These are phyloP conservation scores for Corythaixoides concolor DNA, from an alignment of 2,113 vertebrate genomes.

Conservation along the genomic window DNA sequence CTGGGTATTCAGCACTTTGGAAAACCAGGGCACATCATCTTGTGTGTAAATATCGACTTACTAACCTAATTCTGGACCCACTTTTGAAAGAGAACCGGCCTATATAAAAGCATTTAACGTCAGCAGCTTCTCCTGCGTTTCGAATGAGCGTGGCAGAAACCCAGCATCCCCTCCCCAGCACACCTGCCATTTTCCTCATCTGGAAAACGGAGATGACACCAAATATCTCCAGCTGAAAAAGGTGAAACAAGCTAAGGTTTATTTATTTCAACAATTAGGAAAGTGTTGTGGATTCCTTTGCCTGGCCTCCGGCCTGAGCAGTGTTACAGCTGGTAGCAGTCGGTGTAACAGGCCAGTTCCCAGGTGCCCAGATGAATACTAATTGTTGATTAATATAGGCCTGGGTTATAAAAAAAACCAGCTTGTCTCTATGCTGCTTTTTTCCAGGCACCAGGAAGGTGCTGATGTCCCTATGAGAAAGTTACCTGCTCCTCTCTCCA, in stretches of 20 bases:
- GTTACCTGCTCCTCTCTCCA: neutral
- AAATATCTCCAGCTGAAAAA: neutral
- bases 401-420: neutral
- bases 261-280: neutral
- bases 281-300: neutral
- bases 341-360: neutral
- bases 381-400: neutral
- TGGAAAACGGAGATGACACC: rapidly evolving
- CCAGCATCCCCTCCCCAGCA: neutral
- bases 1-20: neutral
- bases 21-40: slow-evolving; percentile 8
- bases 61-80: slow-evolving; percentile 43
- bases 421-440: neutral
- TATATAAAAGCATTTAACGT: neutral
- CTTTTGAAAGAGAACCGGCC: neutral
- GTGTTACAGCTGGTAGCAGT: neutral
- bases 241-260: neutral
- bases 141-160: rapidly evolving
- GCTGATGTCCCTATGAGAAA: neutral
- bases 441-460: neutral
- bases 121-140: neutral
- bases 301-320: neutral
- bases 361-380: neutral
- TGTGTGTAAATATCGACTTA: neutral
- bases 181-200: rapidly evolving